A percentile compares a stretch with the other conserved stretches of the same genome.
Conservation (phyloP, 2,888 invertebrate species). For the Poecilus cupreus region DNA sequence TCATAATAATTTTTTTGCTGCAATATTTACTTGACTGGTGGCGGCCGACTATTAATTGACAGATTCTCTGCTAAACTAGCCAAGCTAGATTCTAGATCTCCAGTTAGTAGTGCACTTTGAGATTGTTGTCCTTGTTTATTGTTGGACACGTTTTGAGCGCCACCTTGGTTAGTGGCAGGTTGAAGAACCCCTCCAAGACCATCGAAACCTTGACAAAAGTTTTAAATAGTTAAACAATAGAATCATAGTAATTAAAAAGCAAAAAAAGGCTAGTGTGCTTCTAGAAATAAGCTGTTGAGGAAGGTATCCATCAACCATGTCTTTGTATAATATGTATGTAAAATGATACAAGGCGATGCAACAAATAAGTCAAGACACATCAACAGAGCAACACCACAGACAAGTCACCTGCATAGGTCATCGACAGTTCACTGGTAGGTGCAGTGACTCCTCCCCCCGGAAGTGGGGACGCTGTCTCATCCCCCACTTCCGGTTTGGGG, state of each 20-base stretch:
- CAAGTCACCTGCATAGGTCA: constrained; percentile 14
- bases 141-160: constrained; percentile 63
- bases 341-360: constrained; percentile 6
- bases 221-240: too few relatives aligned
- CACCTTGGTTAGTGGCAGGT: constrained; percentile 73
- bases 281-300: too few relatives aligned
- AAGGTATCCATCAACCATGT: too few relatives aligned
- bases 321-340: not conserved
- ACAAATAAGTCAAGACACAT: not conserved
- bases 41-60: constrained; percentile 84
- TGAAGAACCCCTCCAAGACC: constrained; percentile 83
- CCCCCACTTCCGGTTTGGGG: constrained; percentile 28
- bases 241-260: too few relatives aligned
- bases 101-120: constrained; percentile 82
- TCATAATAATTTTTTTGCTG: too few relatives aligned
- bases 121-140: constrained; percentile 66
- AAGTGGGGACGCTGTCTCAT: not conserved
- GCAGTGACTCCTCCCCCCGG: constrained; percentile 1
- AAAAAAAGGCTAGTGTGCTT: too few relatives aligned
- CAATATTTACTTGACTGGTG: constrained; percentile 85
- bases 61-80: constrained; percentile 96
- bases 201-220: constrained; percentile 78
- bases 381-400: not conserved
- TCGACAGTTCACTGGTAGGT: not conserved
- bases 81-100: constrained; percentile 94